Evolutionary conservation across 2,888 invertebrate species (phyloP).

Genomic region (Autographa gamma): DNA sequence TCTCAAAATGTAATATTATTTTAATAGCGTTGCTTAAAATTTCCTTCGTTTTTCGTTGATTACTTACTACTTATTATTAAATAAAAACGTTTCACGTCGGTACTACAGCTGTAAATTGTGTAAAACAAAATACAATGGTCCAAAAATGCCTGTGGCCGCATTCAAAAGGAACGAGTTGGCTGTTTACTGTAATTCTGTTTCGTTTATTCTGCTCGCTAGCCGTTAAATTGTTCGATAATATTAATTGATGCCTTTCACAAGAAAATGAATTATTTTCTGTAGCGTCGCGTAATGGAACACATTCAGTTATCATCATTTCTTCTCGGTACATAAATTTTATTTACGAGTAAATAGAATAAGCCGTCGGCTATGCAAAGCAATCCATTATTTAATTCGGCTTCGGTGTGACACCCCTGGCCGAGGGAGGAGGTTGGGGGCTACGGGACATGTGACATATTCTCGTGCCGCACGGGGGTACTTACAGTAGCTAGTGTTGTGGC

Average conservation of each 20-base stretch:
- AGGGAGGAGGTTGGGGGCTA: constrained; percentile 62
- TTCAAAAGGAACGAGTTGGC: constrained; percentile 1
- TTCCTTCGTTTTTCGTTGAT: background rate
- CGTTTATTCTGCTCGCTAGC: constrained; percentile 7
- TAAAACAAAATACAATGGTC: constrained; percentile 1
- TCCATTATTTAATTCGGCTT: constrained; percentile 78
- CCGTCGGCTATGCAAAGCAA: constrained; percentile 71
- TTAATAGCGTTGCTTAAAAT: background rate
- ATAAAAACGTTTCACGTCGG: background rate
- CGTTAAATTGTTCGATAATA: constrained; percentile 10
- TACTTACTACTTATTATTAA: background rate
- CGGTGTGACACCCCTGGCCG: constrained; percentile 67
- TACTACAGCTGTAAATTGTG: background rate
- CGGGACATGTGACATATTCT: constrained; percentile 84
- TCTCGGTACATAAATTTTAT: constrained; percentile 52
- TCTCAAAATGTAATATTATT: background rate
- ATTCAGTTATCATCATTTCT: constrained; percentile 37
- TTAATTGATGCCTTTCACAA: constrained; percentile 7
- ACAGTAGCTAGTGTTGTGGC: constrained; percentile 73
- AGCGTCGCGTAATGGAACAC: constrained; percentile 6
- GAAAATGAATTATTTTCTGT: constrained; percentile 3
- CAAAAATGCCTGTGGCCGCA: background rate
- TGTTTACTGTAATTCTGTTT: constrained; percentile 1
- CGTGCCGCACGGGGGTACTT: constrained; percentile 79
- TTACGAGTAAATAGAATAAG: constrained; percentile 67